These are phyloP conservation scores for Colossoma macropomum DNA, from an alignment of 2,113 vertebrate genomes.

Conservation along the genomic window DNA sequence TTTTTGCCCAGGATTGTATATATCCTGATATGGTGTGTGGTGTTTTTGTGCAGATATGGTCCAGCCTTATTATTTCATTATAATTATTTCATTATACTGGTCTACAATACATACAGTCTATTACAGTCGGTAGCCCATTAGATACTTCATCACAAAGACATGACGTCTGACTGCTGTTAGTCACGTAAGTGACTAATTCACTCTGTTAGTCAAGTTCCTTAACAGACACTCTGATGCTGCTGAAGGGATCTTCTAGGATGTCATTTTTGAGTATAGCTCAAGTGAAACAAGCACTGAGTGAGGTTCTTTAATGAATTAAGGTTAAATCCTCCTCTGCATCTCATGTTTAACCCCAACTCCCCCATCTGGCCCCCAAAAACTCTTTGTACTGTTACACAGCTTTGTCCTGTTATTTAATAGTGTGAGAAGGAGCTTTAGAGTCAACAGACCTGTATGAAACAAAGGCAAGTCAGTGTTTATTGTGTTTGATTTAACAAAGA, in stretches of 20 bases:
- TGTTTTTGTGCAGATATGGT: too few species aligned
- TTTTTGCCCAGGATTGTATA: too few species aligned
- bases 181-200: slow-evolving; percentile 47
- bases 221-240: background rate
- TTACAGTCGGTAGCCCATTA: slow-evolving; percentile 14
- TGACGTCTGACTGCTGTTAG: slow-evolving; percentile 39
- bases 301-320: background rate
- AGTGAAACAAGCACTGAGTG: slow-evolving; percentile 3
- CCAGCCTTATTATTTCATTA: background rate
- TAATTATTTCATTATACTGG: background rate
- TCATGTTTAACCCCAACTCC: background rate
- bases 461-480: slow-evolving; percentile 34
- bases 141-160: slow-evolving; percentile 5
- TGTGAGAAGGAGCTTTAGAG: background rate
- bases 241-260: background rate
- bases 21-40: too few species aligned
- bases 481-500: slow-evolving; percentile 56
- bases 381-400: background rate
- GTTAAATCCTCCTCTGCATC: background rate
- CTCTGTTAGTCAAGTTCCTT: background rate
- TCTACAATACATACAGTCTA: background rate
- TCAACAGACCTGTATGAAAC: slow-evolving; percentile 36
- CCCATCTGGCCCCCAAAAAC: background rate
- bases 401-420: slow-evolving; percentile 11
- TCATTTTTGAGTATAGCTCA: background rate